Conservation (phyloP, 2,888 invertebrate genomes). For the Gortyna flavago region DNA sequence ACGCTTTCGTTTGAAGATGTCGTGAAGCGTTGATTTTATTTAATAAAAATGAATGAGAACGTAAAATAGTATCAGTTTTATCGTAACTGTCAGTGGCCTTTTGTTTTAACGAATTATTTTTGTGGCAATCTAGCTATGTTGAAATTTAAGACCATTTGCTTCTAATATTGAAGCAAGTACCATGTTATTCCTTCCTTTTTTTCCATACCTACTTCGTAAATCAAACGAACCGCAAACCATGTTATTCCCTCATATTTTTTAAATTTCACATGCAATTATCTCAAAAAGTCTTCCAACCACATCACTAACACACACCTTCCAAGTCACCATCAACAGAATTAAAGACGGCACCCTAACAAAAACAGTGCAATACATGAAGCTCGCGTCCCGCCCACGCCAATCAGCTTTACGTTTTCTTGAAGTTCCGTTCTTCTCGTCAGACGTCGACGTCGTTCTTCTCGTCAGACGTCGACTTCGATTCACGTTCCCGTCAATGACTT, state of each 20-base stretch:
- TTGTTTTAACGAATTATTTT: neutral
- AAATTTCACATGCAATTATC: neutral
- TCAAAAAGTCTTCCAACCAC: neutral
- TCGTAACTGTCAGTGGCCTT: neutral
- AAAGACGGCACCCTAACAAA: slow-evolving; percentile 6
- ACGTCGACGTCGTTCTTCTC: slow-evolving; percentile 67
- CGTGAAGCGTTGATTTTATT: neutral
- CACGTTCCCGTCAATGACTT: slow-evolving; percentile 48
- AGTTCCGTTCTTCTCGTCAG: slow-evolving; percentile 68
- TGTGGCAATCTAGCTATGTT: neutral
- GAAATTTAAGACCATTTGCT: neutral
- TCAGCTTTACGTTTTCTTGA: slow-evolving; percentile 59
- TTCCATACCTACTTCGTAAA: neutral
- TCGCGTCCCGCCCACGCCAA: slow-evolving; percentile 49
- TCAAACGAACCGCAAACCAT: too few species aligned
- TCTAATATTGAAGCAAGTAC: neutral
- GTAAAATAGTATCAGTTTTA: neutral
- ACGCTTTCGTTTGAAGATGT: slow-evolving; percentile 31
- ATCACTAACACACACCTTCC: too few species aligned
- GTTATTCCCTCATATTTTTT: too few species aligned
- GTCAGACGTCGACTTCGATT: slow-evolving; percentile 66
- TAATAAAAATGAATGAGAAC: slow-evolving; percentile 1
- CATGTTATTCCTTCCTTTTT: neutral
- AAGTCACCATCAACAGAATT: neutral
- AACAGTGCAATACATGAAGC: slow-evolving; percentile 37